A percentile compares a stretch with the other conserved stretches of the same genome.
Evolutionary conservation across 2,888 invertebrate species (phyloP).

Genomic region (Eurois occulta): DNA sequence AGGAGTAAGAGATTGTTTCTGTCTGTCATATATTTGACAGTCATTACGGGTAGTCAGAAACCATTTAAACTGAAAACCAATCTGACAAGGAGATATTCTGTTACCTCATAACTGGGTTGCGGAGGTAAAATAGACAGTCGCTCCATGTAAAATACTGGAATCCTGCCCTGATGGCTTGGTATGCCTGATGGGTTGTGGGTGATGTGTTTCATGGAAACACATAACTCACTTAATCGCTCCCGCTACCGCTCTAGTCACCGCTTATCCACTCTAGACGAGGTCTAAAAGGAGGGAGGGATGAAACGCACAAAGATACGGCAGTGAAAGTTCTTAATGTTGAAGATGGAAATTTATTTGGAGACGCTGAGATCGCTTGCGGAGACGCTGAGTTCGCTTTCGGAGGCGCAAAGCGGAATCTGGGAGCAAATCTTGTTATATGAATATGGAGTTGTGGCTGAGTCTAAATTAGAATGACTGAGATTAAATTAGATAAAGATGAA

Average conservation of each 20-base stretch:
- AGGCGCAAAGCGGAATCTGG: slow-evolving; percentile 25
- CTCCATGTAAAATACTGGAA: not conserved
- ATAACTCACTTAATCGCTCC: not conserved
- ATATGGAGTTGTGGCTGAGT: slow-evolving; percentile 22
- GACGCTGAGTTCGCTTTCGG: slow-evolving; percentile 18
- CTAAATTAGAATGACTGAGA: slow-evolving; percentile 1
- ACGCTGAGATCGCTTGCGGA: slow-evolving; percentile 17
- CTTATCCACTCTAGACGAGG: not conserved
- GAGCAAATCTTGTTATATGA: slow-evolving; percentile 23
- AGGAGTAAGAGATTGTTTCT: not conserved
- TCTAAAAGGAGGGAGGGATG: slow-evolving; percentile 19
- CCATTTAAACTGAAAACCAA: not conserved
- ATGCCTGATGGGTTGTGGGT: too few species aligned
- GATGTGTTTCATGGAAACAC: too few species aligned
- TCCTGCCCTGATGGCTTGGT: too few species aligned
- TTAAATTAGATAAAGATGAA: slow-evolving; percentile 4
- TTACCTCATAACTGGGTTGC: too few species aligned
- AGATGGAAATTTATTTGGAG: slow-evolving; percentile 51
- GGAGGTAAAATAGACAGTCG: not conserved
- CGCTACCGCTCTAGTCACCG: not conserved
- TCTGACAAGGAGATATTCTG: not conserved
- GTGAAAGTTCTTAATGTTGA: slow-evolving; percentile 45
- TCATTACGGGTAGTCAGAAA: not conserved
- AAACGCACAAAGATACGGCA: slow-evolving; percentile 44
- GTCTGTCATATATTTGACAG: not conserved